Evolutionary conservation across 2,888 invertebrate species (phyloP), one percentile per base, ranked within the genome.

Genomic region (Ctenicera cuprea): DNA sequence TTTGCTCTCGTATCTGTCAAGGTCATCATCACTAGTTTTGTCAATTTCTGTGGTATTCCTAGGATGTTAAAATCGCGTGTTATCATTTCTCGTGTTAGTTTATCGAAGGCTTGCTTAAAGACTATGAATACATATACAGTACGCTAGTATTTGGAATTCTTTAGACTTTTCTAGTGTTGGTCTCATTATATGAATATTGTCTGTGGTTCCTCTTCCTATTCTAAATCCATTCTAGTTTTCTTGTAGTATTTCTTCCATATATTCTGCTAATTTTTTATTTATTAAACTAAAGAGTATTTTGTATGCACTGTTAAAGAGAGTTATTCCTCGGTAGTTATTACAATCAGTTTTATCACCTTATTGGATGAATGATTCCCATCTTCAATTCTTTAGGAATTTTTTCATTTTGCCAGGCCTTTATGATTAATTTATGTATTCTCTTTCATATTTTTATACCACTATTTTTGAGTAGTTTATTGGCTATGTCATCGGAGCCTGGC

Each of bases 41-140:
- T 45, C 45, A 45, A 45, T 54, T 26, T 20, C 5, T 54, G 22
- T 54, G 52, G 52, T 54, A 54, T 54, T 22, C 50, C 20, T 50
- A 50, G 12, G 20, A 50, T 8, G 18, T 20, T 5, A 11, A 41
- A 41, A n/a, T 50, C 20, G 11, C 16, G 18, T 50, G 16, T 16
- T 50, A 50, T 20, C 22, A 26, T 5, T 54, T 54, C 26, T 2
- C 26, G 26, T 22, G 30, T 26, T n/a, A n/a, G n/a, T n/a, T n/a
- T n/a, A n/a, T n/a, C n/a, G n/a, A n/a, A n/a, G n/a, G n/a, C n/a
- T n/a, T 54, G 52, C 26, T 22, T 54, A 12, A 54, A 54, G 52
- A 22, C 30, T 11, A 54, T 12, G 20, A 50, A 50, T 2, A 26
- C 3, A n/a, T n/a, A n/a, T n/a, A 12, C 7, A n/a, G 14, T 54